Percentiles rank a stretch among this genome's conserved stretches.
Conservation (phyloP, 1,140 invertebrate genomes). For the Limonius californicus region DNA sequence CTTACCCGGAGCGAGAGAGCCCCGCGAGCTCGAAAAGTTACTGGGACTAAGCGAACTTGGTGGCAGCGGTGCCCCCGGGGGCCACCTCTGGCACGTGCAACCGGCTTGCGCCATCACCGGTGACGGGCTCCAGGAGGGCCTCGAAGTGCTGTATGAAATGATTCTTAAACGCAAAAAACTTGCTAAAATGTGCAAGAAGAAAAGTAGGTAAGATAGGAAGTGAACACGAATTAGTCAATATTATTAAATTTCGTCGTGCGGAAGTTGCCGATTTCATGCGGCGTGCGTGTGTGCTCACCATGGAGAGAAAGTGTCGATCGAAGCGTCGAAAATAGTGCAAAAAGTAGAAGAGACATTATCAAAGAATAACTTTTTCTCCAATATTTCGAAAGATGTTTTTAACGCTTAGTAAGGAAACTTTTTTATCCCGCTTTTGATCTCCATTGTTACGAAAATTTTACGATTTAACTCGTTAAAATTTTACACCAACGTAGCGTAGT, state of each 20-base stretch:
- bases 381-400: not conserved
- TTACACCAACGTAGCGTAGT: too few species aligned
- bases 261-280: not conserved
- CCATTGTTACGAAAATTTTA: conserved; percentile 1
- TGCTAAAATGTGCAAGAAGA: conserved; percentile 77
- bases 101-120: conserved; percentile 95
- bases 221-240: conserved; percentile 12
- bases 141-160: conserved; percentile 91
- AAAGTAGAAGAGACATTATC: not conserved
- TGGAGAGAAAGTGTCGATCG: not conserved
- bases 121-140: conserved; percentile 90
- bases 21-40: conserved; percentile 80
- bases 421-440: conserved; percentile 6
- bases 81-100: conserved; percentile 81
- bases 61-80: conserved; percentile 50
- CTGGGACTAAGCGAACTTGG: conserved; percentile 79
- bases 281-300: not conserved
- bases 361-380: conserved; percentile 6
- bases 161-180: conserved; percentile 89
- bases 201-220: conserved; percentile 55
- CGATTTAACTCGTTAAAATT: not conserved
- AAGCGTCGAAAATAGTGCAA: not conserved
- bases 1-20: conserved; percentile 81
- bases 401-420: not conserved
- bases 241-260: not conserved